A percentile compares a stretch with the other conserved stretches of the same genome.
phyloP scores from a whole-genome alignment of 2,797 vertebrate species.

The Microctenopoma stevenorrisi region DNA sequence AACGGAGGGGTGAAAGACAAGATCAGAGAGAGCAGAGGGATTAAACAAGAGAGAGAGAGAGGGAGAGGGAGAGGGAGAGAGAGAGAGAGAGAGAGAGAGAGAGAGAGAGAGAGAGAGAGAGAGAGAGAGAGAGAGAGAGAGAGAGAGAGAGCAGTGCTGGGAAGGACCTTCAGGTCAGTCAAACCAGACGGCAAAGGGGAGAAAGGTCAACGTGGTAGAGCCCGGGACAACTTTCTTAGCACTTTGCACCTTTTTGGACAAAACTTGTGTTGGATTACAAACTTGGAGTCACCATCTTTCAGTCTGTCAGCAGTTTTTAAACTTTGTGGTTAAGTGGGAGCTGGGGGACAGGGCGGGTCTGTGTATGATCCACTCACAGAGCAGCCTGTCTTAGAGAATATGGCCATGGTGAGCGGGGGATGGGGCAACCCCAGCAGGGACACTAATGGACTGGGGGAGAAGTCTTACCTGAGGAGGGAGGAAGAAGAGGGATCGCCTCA shows the following conservation, averaged over 20 bases:
- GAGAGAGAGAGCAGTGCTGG: conserved; percentile 38
- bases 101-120: no score
- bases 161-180: conserved; percentile 69
- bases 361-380: conserved; percentile 65
- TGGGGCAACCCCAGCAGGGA: conserved; percentile 93
- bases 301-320: conserved; percentile 20
- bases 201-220: conserved; percentile 68
- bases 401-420: conserved; percentile 96
- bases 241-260: conserved; percentile 18
- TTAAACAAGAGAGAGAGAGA: conserved; percentile 38
- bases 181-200: conserved; percentile 61
- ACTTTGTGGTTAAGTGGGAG: conserved; percentile 24
- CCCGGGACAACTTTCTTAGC: conserved; percentile 18
- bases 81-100: no score
- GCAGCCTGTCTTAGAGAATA: conserved; percentile 78
- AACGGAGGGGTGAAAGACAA: conserved; percentile 60
- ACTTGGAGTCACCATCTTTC: conserved; percentile 14
- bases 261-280: conserved; percentile 14
- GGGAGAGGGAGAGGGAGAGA: no score
- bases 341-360: conserved; percentile 53
- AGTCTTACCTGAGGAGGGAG: conserved; percentile 88
- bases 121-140: neutral
- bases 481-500: conserved; percentile 89
- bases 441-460: conserved; percentile 89
- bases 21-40: conserved; percentile 57